Conservation (phyloP, 2,113 vertebrate genomes). For the Ctenomys sociabilis region DNA sequence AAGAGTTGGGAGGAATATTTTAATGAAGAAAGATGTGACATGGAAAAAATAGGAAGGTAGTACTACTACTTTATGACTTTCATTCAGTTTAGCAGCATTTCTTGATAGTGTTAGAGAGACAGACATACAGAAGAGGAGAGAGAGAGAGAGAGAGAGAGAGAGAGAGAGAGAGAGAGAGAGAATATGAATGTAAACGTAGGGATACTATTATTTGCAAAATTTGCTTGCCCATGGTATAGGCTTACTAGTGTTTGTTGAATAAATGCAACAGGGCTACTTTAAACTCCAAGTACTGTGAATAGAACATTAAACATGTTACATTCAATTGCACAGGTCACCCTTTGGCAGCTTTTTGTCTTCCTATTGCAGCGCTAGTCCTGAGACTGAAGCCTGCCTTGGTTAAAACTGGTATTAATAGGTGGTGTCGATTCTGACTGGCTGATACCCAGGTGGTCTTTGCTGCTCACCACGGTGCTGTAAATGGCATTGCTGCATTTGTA, state of each 20-base stretch:
- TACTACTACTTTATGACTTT: not conserved
- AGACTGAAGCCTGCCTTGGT: not conserved
- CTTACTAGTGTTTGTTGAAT: not conserved
- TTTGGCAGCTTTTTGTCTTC: not conserved
- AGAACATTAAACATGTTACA: not conserved
- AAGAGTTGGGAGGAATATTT: slow-evolving; percentile 1
- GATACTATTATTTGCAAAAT: slow-evolving; percentile 6
- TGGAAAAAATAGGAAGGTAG: not conserved
- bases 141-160: not conserved
- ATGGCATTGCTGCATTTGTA: not conserved
- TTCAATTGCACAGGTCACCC: slow-evolving; percentile 4
- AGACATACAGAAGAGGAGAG: not conserved
- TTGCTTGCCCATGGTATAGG: not conserved
- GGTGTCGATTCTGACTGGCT: not conserved
- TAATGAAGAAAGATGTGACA: not conserved
- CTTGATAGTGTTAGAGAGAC: not conserved
- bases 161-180: not conserved
- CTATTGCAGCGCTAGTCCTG: not conserved
- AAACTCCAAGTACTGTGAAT: not conserved
- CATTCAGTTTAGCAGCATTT: not conserved
- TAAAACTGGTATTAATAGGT: not conserved
- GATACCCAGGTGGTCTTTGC: not conserved
- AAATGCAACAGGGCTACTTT: not conserved
- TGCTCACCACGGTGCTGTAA: not conserved
- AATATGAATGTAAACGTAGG: not conserved